Evolutionary conservation across 2,113 vertebrate genomes (phyloP), one percentile per base, ranked within the genome.

Genomic region (Kryptolebias marmoratus): DNA sequence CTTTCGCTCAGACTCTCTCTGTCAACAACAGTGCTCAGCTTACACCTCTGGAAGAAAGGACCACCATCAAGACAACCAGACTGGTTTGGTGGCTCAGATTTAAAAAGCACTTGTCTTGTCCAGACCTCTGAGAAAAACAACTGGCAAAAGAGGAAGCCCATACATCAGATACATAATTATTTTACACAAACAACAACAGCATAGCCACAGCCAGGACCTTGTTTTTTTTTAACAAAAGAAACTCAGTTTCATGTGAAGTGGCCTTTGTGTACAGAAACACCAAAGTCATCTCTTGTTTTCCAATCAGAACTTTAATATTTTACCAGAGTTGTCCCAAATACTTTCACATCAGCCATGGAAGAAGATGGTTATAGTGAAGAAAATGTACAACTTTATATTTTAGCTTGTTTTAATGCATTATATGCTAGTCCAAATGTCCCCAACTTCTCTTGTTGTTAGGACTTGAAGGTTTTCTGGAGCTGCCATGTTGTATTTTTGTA

Each of bases 51-150:
- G 57, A 54, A 81, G 63, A 50, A 78, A 73, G 52, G 67, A 64
- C 52, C 45, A 10, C 42, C 2, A 1, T 60, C 31, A 10, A 57
- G 49, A 66, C 48, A 66, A 11, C 45, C 63, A 60, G 31, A 31
- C 15, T 78, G 73, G 71, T 71, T 86, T 73, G 55, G 67, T 50
- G 65, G 70, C 28, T 81, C 27, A 8, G 16, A 47, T 77, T 81
- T 83, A 68, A 82, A 63, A 74, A 82, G 31, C 18, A 55, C 61
- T 64, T 69, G 4, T 48, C 64, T 85, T 53, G 71, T 70, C 68
- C 75, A 71, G 68, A 75, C 78, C 77, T 77, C 73, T 54, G 75
- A 85, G 76, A 82, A 82, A 82, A 90, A 84, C 82, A 81, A 70
- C 18, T 71, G 65, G 39, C 68, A 30, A 36, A 31, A n/a, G 55